Base-by-base conservation (phyloP, 2,888 invertebrate genomes). In the Bugulina stolonifera region DNA sequence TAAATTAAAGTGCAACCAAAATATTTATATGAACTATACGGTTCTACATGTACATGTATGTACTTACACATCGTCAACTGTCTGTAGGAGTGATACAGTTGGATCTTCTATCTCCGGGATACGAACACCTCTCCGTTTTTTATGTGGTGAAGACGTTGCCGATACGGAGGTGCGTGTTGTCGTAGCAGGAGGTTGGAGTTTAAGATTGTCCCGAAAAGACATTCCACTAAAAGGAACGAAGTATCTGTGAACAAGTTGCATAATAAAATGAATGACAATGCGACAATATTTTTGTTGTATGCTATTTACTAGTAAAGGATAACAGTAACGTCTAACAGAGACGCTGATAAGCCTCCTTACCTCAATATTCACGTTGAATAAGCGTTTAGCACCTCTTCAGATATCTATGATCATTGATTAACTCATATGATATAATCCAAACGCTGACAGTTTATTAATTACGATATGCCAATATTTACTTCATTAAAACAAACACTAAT, bases 41-140 rank as follows among this genome's bases (percentile, higher is more conserved):
- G n/a, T n/a, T n/a, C n/a, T n/a, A n/a, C n/a, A n/a, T n/a, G n/a
- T n/a, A n/a, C n/a, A n/a, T n/a, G n/a, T 43, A 43, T 10, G 43
- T 43, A 43, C 64, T 64, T 64, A 64, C 64, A 32, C 22, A 34
- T 64, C 64, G n/a, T 32, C n/a, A 5, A 64, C 64, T 25, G 64
- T 34, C 27, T 64, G 64, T 14, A 32, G 5, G 18, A 64, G 64
- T 25, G 64, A 64, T 25, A 64, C 5, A 14, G 27, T 34, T 14
- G 27, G 64, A 64, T 64, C 64, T 29, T 64, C 64, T 32, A 29
- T 25, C n/a, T 14, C 3, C 3, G 32, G 18, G 32, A 64, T 27
- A 64, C n/a, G 64, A 10, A 64, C 64, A 14, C 64, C 64, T 64
- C 27, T 64, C 27, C 32, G 2, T 64, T 64, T 64, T n/a, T 64